Base-by-base conservation (phyloP, 2,888 invertebrate genomes). In the Athalia rosae region DNA sequence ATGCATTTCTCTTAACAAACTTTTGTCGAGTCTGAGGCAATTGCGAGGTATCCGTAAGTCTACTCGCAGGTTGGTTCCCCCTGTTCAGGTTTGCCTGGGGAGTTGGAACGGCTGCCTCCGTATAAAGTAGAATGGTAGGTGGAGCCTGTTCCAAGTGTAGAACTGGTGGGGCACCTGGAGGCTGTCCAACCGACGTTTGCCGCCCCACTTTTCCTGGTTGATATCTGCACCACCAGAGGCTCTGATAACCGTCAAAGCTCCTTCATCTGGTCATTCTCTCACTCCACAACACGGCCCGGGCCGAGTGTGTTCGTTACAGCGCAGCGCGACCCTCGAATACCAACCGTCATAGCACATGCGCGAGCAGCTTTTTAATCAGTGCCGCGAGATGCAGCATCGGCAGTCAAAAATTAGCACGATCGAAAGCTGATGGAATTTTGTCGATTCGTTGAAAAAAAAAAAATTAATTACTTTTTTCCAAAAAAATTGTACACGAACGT, bases 251-350 rank as follows among this genome's bases (percentile, higher is more conserved):
- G 80, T 81, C n/a, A 80, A 80, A 82, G 83, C 79, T 82, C 78
- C 69, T 80, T 80, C 53, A 82, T 82, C 13, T 83, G 83, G 80
- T 85, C 83, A 79, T 89, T 88, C 84, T 85, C 87, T 88, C 88
- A 88, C 89, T 88, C 86, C 85, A 88, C 87, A 86, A 84, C 86
- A 87, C 84, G 87, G 86, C 85, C 87, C 88, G 87, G 88, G 84
- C 83, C 79, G 80, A 79, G 81, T 76, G 77, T 80, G 80, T 80
- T 78, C 79, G 79, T 79, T 76, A 79, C 78, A 73, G 78, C 77
- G 77, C 78, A 66, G 76, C 79, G 76, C 77, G 80, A 80, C 69
- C 73, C 77, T 77, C 63, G 43, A 73, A 73, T 61, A 76, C 67
- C 78, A 76, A 77, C 74, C 79, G 78, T 79, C 78, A 69, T 73